phyloP scores from a whole-genome alignment of 1,140 invertebrate species.

The Oryzaephilus surinamensis region DNA sequence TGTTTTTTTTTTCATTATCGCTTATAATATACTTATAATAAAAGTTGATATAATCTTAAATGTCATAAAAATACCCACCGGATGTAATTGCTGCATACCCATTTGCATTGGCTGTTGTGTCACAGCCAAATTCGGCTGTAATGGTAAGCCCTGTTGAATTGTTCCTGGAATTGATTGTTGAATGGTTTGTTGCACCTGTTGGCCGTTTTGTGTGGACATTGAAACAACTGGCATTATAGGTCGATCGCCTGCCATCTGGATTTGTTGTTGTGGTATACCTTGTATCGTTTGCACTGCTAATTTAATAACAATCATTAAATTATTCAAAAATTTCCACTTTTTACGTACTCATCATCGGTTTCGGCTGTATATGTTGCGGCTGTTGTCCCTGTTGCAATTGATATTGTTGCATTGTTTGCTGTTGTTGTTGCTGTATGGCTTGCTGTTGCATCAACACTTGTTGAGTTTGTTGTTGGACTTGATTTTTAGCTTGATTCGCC shows the following conservation, averaged over 20 bases:
- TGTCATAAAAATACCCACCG: slow-evolving; percentile 33
- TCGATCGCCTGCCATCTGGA: slow-evolving; percentile 37
- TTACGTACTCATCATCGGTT: slow-evolving; percentile 45
- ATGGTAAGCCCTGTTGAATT: slow-evolving; percentile 26
- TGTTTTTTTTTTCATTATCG: background rate
- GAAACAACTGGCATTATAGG: slow-evolving; percentile 47
- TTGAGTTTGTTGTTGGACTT: slow-evolving; percentile 31
- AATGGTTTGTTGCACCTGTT: slow-evolving; percentile 38
- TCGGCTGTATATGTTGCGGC: slow-evolving; percentile 44
- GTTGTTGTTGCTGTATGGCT: slow-evolving; percentile 33
- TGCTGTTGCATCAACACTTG: slow-evolving; percentile 35
- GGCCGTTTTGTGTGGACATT: slow-evolving; percentile 38
- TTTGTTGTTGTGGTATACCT: slow-evolving; percentile 38
- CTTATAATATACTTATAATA: background rate
- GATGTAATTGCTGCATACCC: slow-evolving; percentile 39
- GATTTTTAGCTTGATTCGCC: slow-evolving; percentile 39
- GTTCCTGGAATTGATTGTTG: slow-evolving; percentile 28
- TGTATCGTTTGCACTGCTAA: slow-evolving; percentile 33
- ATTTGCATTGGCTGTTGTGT: slow-evolving; percentile 36
- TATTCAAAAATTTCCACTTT: background rate
- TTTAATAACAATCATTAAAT: slow-evolving; percentile 1
- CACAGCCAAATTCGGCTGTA: slow-evolving; percentile 33
- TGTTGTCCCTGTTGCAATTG: slow-evolving; percentile 38
- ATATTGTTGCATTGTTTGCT: slow-evolving; percentile 38
- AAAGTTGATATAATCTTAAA: background rate